A percentile compares a stretch with the other conserved stretches of the same genome.
Conservation (phyloP, 2,797 vertebrate species). For the Pipistrellus pygmaeus region DNA sequence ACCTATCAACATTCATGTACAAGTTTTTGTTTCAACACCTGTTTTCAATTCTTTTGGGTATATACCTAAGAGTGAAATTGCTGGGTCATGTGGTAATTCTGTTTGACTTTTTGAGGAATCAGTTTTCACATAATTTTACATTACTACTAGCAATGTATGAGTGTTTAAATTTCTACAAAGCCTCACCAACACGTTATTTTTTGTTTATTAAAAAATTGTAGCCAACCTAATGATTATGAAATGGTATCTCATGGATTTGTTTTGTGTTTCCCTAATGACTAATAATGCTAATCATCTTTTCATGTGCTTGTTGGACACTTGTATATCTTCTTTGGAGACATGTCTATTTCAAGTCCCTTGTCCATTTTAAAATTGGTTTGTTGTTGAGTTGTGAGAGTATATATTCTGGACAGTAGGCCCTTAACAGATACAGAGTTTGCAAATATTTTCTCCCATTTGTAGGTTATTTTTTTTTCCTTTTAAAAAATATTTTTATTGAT, state of each 20-base stretch:
- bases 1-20: neutral
- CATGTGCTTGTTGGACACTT: neutral
- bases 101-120: neutral
- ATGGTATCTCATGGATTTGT: neutral
- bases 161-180: neutral
- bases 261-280: neutral
- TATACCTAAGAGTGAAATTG: neutral
- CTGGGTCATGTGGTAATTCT: neutral
- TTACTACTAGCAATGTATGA: neutral
- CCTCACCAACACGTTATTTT: neutral
- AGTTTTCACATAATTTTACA: constrained; percentile 5
- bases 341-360: neutral
- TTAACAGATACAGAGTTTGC: constrained; percentile 10
- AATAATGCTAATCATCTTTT: neutral
- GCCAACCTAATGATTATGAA: neutral
- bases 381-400: constrained; percentile 17
- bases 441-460: neutral
- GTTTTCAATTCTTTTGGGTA: constrained; percentile 2
- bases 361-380: neutral
- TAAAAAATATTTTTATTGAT: too few species aligned
- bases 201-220: neutral
- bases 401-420: neutral
- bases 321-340: neutral
- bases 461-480: neutral
- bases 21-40: neutral